Conservation (phyloP, 2,113 vertebrate genomes). For the Vidua macroura region DNA sequence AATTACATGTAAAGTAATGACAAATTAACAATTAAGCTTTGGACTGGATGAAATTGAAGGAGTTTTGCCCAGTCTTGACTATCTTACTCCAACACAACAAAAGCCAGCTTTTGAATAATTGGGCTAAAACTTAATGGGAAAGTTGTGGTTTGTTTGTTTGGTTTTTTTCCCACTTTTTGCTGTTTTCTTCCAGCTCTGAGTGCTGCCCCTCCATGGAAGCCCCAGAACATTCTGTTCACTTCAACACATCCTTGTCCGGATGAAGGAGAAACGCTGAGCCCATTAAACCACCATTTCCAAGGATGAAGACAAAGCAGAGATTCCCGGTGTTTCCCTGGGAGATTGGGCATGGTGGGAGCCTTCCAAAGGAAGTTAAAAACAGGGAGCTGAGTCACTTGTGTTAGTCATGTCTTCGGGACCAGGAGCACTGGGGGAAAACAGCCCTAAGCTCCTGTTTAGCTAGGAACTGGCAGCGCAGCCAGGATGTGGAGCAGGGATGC, state of each 20-base stretch:
- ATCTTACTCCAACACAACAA: not conserved
- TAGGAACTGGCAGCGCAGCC: fast-evolving
- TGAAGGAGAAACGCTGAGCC: not conserved
- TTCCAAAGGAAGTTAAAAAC: not conserved
- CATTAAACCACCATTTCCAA: not conserved
- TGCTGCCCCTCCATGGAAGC: not conserved
- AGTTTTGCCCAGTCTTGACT: not conserved
- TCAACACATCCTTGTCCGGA: not conserved
- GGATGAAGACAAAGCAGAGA: not conserved
- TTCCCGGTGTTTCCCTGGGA: not conserved
- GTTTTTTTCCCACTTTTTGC: not conserved
- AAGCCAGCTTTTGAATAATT: not conserved
- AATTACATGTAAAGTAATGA: not conserved
- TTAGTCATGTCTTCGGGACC: not conserved
- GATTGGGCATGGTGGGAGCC: not conserved
- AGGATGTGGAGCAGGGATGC: not conserved
- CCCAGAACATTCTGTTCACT: not conserved
- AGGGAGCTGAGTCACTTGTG: not conserved
- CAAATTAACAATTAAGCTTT: not conserved
- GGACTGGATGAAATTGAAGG: not conserved
- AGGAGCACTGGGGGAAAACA: not conserved
- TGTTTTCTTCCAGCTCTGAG: not conserved
- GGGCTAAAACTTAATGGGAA: not conserved
- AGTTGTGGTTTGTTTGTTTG: not conserved
- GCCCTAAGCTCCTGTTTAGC: fast-evolving